Evolutionary conservation across 2,113 vertebrate species (phyloP).

Genomic region (Marcusenius ussheri): DNA sequence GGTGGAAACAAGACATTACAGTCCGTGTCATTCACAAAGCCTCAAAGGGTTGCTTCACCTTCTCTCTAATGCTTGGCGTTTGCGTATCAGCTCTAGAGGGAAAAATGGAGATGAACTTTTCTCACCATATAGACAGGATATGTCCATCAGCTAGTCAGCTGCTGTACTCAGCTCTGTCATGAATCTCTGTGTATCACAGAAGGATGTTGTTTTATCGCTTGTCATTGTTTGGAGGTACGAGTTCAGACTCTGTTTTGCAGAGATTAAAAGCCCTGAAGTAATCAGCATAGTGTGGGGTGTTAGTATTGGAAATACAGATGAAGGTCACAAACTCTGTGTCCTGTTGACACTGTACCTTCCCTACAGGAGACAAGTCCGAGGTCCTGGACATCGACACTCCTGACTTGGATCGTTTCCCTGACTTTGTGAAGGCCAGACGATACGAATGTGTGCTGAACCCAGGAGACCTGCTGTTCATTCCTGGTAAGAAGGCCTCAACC

Average conservation of each 20-base stretch:
- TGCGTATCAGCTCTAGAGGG: neutral
- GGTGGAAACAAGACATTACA: neutral
- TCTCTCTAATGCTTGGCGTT: neutral
- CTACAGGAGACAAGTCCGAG: slow-evolving; percentile 83
- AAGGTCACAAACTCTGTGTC: neutral
- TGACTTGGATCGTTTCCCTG: slow-evolving; percentile 74
- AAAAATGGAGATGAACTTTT: neutral
- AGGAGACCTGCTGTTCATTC: slow-evolving; percentile 91
- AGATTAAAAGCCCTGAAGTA: neutral
- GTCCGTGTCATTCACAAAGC: neutral
- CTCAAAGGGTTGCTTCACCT: neutral
- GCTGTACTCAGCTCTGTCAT: neutral
- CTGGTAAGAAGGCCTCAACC: slow-evolving; percentile 60
- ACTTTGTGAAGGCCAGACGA: slow-evolving; percentile 78
- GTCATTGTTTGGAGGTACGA: neutral
- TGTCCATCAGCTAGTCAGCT: neutral
- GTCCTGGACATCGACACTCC: slow-evolving; percentile 84
- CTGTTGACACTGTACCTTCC: neutral
- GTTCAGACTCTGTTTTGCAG: neutral
- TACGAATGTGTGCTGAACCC: slow-evolving; percentile 78
- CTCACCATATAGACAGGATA: neutral
- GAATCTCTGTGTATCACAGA: neutral
- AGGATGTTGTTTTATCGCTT: neutral
- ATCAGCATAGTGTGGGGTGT: neutral
- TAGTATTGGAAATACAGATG: neutral